Conservation (phyloP, 2,888 invertebrate genomes). For the Perdita meconis region DNA sequence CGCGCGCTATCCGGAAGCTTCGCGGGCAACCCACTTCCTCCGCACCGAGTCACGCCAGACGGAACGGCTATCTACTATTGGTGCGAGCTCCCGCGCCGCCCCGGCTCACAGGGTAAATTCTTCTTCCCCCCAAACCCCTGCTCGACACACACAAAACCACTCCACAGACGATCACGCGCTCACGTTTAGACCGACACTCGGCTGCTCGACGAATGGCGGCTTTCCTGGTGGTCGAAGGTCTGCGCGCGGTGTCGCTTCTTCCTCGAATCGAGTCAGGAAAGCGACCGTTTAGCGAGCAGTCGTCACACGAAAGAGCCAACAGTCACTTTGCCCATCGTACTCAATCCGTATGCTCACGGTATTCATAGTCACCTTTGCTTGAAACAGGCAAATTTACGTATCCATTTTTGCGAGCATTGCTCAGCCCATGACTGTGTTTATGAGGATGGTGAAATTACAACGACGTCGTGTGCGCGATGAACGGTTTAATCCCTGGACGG, state of each 20-base stretch:
- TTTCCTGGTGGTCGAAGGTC: background rate
- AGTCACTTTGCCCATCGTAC: slow-evolving; percentile 35
- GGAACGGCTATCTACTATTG: slow-evolving; percentile 94
- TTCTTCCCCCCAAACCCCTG: slow-evolving; percentile 61
- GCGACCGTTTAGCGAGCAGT: slow-evolving; percentile 35
- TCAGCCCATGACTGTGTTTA: slow-evolving; percentile 67
- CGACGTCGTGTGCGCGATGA: slow-evolving; percentile 9
- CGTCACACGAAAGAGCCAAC: slow-evolving; percentile 5
- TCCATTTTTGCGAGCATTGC: slow-evolving; percentile 30
- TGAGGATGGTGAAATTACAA: slow-evolving; percentile 66
- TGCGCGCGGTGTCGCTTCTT: too few species aligned
- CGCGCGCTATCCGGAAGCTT: slow-evolving; percentile 80
- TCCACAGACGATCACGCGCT: slow-evolving; percentile 23
- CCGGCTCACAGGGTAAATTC: slow-evolving; percentile 84
- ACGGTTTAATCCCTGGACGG: background rate
- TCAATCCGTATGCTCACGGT: slow-evolving; percentile 18
- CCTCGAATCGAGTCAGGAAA: background rate
- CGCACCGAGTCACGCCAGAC: slow-evolving; percentile 91
- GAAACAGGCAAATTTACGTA: slow-evolving; percentile 18
- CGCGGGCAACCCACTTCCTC: slow-evolving; percentile 85
- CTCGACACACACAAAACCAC: slow-evolving; percentile 31
- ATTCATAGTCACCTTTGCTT: slow-evolving; percentile 14
- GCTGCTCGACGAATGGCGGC: slow-evolving; percentile 28
- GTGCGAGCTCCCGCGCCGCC: slow-evolving; percentile 90
- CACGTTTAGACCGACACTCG: background rate